phyloP scores from a whole-genome alignment of 2,113 vertebrate species.

The Heterotis niloticus region DNA sequence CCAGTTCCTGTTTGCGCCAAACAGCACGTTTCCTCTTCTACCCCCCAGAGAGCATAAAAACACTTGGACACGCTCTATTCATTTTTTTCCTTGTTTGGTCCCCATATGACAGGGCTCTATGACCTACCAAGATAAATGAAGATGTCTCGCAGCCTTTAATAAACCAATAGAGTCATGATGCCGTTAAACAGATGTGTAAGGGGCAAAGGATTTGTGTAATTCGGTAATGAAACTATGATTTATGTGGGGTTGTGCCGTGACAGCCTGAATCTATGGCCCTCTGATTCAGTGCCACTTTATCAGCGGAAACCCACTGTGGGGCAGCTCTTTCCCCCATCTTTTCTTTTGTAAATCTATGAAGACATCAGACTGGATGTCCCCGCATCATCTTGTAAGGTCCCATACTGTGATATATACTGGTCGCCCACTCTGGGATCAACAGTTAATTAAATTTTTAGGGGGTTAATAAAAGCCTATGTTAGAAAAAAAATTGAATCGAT shows the following conservation, averaged over 20 bases:
- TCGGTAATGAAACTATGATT: constrained; percentile 55
- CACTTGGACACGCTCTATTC: too few relatives aligned
- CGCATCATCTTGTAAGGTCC: constrained; percentile 32
- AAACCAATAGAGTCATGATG: constrained; percentile 30
- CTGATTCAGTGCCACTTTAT: constrained; percentile 45
- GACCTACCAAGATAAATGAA: constrained; percentile 41
- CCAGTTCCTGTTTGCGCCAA: background rate
- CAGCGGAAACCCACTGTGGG: constrained; percentile 41
- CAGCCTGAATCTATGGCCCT: constrained; percentile 36
- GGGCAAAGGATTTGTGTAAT: constrained; percentile 42
- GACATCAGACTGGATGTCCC: constrained; percentile 36
- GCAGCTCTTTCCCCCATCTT: constrained; percentile 32
- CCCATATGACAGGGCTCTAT: constrained; percentile 30
- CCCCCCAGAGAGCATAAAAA: background rate
- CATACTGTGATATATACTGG: constrained; percentile 31
- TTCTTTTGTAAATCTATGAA: constrained; percentile 36
- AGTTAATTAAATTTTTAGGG: constrained; percentile 41
- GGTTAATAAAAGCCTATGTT: constrained; percentile 48
- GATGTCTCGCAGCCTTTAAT: constrained; percentile 38
- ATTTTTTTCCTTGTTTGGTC: constrained; percentile 25
- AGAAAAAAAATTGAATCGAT: constrained; percentile 50
- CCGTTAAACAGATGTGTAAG: constrained; percentile 38
- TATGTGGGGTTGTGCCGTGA: constrained; percentile 39
- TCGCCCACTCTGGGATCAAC: constrained; percentile 32
- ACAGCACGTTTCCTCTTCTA: background rate